Evolutionary conservation across 2,113 vertebrate genomes (phyloP), one percentile per base, ranked within the genome.

Genomic region (Pomatostomus ruficeps): DNA sequence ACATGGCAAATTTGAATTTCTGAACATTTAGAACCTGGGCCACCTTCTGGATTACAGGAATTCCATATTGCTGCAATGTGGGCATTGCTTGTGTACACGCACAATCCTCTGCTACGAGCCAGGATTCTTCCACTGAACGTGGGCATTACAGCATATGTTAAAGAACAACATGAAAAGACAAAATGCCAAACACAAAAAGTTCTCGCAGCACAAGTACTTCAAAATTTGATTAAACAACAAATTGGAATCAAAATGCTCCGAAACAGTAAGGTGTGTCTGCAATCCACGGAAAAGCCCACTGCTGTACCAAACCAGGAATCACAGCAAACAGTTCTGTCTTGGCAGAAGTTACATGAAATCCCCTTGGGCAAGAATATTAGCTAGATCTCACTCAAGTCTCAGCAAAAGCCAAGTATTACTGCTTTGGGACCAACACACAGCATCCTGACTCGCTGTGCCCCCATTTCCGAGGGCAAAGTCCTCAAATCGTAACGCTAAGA

Each of bases 41-140:
- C 23, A 78, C 11, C 23, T 80, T 58, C 67, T 74, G 38, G 33
- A 73, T 79, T 40, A 65, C 2, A 45, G 29, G 33, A 85, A 55
- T 78, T 88, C 22, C 24, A 8, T 10, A 51, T 5, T 51, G 33
- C 51, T 80, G 24, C 57, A 63, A 25, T 1, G 0, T 17, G 31
- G 36, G 65, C 67, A 65, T 7, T 68, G 36, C 36, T 26, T 59
- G 16, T 40, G 46, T 36, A 40, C 6, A 13, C 6, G 28, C 10
- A 68, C 12, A 42, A 2, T 20, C 11, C 35, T 35, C 40, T 3
- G 0, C 40, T 78, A 17, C 1, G 19, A 1, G 9, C 61, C 31
- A 14, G 46, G 21, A 26, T 11, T 91, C 35, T 82, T 68, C 42
- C 35, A 49, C 0, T 48, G 49, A 55, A 72, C 1, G 1, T 1